Evolutionary conservation across 1,140 invertebrate genomes (phyloP).

Genomic region (Lepidotrigona ventralis): DNA sequence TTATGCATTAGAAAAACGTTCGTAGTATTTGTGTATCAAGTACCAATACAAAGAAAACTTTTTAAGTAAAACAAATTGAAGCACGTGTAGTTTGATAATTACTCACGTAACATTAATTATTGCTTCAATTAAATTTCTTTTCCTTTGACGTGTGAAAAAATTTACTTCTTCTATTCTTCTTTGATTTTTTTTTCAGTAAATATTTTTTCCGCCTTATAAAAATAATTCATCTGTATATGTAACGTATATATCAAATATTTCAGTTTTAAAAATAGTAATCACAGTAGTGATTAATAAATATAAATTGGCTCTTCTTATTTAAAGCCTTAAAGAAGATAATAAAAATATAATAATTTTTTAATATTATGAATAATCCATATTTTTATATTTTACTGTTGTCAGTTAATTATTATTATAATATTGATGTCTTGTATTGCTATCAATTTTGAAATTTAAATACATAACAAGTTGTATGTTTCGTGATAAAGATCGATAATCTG

Average conservation of each 20-base stretch:
- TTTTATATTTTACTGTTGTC: neutral
- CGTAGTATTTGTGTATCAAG: neutral
- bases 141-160: neutral
- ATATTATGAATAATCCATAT: neutral
- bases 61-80: neutral
- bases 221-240: neutral
- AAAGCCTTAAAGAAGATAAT: neutral
- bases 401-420: neutral
- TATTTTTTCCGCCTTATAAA: neutral
- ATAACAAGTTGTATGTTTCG: slow-evolving; percentile 21
- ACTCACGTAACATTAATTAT: neutral
- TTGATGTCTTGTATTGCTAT: neutral
- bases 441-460: neutral
- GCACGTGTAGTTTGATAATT: neutral
- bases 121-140: neutral
- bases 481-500: slow-evolving; percentile 33
- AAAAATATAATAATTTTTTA: too few relatives aligned
- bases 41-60: neutral
- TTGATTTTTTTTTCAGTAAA: neutral
- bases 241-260: neutral
- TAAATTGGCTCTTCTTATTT: neutral
- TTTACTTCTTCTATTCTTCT: too few relatives aligned
- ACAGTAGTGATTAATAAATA: neutral
- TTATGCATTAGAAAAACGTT: neutral
- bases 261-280: neutral